phyloP scores from a whole-genome alignment of 2,113 vertebrate species.

The Raphicerus campestris region DNA sequence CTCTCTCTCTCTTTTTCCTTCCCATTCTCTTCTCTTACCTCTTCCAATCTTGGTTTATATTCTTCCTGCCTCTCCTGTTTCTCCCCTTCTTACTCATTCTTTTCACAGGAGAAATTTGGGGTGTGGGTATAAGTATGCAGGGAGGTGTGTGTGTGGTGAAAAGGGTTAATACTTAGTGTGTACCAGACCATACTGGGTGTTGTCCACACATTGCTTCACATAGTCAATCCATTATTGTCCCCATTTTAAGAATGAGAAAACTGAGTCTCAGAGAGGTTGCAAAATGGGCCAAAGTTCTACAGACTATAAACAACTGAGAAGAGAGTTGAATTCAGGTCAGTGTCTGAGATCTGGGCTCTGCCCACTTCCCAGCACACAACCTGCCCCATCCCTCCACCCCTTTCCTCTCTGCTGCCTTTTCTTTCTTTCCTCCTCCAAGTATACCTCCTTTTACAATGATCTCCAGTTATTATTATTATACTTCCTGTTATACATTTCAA shows the following conservation, averaged over 20 bases:
- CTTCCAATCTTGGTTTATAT: background rate
- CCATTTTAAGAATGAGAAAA: background rate
- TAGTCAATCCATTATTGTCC: background rate
- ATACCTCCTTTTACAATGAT: background rate
- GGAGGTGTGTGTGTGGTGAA: background rate
- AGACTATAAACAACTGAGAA: background rate
- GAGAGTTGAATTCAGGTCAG: background rate
- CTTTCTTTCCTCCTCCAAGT: background rate
- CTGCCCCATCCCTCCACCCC: background rate
- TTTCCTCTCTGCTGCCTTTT: background rate
- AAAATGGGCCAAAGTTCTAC: background rate
- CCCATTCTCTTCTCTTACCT: background rate
- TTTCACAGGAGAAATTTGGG: background rate
- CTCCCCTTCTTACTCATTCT: background rate
- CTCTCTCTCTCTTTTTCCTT: accelerated
- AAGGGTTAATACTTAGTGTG: background rate
- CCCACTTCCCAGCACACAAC: background rate
- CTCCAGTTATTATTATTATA: background rate
- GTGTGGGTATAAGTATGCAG: background rate
- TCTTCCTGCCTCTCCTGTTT: background rate
- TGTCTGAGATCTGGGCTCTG: background rate
- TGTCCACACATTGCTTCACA: background rate
- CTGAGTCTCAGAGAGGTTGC: background rate
- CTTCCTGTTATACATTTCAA: background rate
- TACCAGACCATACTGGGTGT: background rate